Conservation (phyloP, 2,113 vertebrate genomes). For the Cinclus cinclus region DNA sequence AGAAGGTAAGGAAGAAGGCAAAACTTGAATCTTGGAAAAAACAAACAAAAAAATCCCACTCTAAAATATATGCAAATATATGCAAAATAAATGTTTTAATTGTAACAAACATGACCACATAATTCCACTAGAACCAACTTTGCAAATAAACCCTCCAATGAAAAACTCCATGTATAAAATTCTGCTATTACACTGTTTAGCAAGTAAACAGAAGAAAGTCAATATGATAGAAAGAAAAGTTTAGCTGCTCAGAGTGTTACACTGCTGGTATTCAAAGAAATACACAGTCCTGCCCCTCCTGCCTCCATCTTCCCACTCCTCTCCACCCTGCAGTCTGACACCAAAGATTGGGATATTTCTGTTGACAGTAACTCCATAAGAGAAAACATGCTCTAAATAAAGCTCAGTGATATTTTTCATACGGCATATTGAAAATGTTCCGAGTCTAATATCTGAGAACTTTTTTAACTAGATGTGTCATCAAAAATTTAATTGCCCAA, state of each 20-base stretch:
- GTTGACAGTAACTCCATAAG: neutral
- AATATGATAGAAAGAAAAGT: neutral
- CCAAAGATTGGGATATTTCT: neutral
- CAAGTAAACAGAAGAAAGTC: neutral
- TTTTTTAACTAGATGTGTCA: neutral
- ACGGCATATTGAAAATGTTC: neutral
- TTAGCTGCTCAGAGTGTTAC: neutral
- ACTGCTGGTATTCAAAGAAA: neutral
- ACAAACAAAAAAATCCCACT: neutral
- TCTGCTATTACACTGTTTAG: neutral
- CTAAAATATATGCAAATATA: neutral
- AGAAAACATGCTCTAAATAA: neutral
- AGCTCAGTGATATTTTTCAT: neutral
- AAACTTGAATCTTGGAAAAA: neutral
- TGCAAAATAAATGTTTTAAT: neutral
- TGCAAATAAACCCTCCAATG: neutral
- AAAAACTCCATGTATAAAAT: neutral
- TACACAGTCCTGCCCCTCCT: neutral
- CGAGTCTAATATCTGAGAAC: neutral
- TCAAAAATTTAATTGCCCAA: neutral
- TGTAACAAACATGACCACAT: neutral
- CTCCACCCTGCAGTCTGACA: neutral
- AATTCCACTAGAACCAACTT: neutral
- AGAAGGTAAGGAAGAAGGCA: neutral
- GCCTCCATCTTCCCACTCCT: neutral